These are phyloP conservation scores for Drosophila ustulata DNA, from an alignment of 2,888 invertebrate genomes.

Conservation along the genomic window DNA sequence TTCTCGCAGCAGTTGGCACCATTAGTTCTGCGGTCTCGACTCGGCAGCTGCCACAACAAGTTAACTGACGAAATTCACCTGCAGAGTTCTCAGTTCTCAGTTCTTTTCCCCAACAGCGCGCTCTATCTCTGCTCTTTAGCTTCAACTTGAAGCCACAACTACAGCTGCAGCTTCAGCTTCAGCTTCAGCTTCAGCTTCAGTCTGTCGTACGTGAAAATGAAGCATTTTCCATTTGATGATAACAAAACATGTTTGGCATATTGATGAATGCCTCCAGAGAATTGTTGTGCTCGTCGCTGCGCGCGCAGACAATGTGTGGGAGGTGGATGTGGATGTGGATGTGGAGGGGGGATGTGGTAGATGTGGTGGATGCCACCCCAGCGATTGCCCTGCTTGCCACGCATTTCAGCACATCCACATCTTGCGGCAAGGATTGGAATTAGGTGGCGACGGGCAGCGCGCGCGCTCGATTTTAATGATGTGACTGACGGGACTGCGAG, in stretches of 20 bases:
- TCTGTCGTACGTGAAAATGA: slow-evolving; percentile 78
- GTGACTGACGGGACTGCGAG: slow-evolving; percentile 62
- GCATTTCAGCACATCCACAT: slow-evolving; percentile 48
- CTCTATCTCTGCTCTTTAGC: slow-evolving; percentile 25
- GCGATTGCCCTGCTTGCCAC: slow-evolving; percentile 32
- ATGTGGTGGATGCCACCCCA: slow-evolving; percentile 20
- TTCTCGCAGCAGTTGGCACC: slow-evolving; percentile 25
- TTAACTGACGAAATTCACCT: slow-evolving; percentile 59
- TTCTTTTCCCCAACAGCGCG: no score
- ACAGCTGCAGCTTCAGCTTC: slow-evolving; percentile 4
- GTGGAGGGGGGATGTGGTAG: slow-evolving; percentile 7
- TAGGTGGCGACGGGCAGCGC: slow-evolving; percentile 60
- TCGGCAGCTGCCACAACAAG: slow-evolving; percentile 34
- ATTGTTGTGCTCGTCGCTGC: slow-evolving; percentile 54
- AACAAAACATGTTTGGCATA: slow-evolving; percentile 81
- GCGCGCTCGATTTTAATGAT: slow-evolving; percentile 77
- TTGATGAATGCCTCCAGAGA: slow-evolving; percentile 79
- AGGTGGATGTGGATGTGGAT: not conserved
- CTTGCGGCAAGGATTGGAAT: slow-evolving; percentile 77
- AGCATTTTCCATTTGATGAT: slow-evolving; percentile 81
- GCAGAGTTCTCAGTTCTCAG: slow-evolving; percentile 47
- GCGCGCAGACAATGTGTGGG: slow-evolving; percentile 3
- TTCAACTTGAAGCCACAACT: slow-evolving; percentile 6
- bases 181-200: slow-evolving; percentile 34
- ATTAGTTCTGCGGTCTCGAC: slow-evolving; percentile 44